Evolutionary conservation across 2,888 invertebrate species (phyloP).

Genomic region (Mythimna vitellina): DNA sequence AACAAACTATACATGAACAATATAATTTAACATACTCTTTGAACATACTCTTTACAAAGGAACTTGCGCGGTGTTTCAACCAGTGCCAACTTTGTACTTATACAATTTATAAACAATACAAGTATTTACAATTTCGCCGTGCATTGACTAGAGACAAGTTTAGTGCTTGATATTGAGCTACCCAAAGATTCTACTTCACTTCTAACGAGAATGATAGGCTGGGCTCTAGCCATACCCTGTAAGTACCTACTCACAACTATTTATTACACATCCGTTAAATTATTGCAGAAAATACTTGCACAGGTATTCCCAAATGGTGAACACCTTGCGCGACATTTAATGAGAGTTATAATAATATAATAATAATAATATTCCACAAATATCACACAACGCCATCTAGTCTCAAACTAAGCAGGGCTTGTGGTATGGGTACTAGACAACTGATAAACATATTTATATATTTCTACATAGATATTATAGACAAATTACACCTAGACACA

Average conservation of each 20-base stretch:
- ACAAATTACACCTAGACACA: too few relatives aligned
- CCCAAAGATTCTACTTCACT: slow-evolving; percentile 3
- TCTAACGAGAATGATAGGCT: neutral
- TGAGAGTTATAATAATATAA: too few relatives aligned
- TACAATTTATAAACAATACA: slow-evolving; percentile 43
- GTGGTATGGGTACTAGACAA: too few relatives aligned
- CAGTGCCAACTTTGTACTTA: slow-evolving; percentile 60
- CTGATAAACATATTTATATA: too few relatives aligned
- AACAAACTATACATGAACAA: slow-evolving; percentile 7
- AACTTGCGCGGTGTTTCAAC: slow-evolving; percentile 24
- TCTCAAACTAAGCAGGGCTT: too few relatives aligned
- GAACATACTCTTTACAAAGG: slow-evolving; percentile 31
- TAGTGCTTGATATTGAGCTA: slow-evolving; percentile 49
- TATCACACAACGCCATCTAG: too few relatives aligned
- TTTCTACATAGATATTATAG: too few relatives aligned
- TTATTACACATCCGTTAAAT: neutral
- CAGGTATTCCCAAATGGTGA: neutral
- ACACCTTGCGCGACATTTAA: neutral
- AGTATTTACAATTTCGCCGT: slow-evolving; percentile 62
- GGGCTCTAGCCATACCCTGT: slow-evolving; percentile 17
- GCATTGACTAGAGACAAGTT: slow-evolving; percentile 72
- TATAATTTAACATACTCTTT: slow-evolving; percentile 28
- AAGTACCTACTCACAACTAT: slow-evolving; percentile 24
- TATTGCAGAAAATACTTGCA: slow-evolving; percentile 11
- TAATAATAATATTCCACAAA: too few relatives aligned